Evolutionary conservation across 2,113 vertebrate species (phyloP).

Genomic region (Lonchura striata): DNA sequence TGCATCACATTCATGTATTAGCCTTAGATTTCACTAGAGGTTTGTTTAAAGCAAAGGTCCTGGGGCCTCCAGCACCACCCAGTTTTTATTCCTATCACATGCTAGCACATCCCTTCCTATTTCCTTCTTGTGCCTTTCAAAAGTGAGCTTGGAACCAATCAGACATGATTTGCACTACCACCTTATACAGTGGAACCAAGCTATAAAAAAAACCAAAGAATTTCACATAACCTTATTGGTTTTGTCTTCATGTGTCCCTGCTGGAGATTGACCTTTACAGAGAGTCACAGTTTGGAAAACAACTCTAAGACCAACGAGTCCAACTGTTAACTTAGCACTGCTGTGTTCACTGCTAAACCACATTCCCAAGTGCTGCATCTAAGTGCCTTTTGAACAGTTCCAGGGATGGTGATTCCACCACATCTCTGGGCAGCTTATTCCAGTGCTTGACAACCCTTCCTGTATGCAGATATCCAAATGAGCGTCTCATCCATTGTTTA

Average conservation of each 20-base stretch:
- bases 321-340: not conserved
- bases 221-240: not conserved
- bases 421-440: not conserved
- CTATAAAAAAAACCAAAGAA: not conserved
- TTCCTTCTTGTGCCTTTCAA: not conserved
- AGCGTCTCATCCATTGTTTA: not conserved
- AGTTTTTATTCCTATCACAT: not conserved
- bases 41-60: not conserved
- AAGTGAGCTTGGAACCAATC: not conserved
- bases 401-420: not conserved
- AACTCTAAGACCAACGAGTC: rapidly evolving
- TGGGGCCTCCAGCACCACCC: not conserved
- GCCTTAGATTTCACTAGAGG: not conserved
- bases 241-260: not conserved
- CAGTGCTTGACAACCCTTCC: not conserved
- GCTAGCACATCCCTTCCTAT: not conserved
- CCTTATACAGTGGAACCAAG: not conserved
- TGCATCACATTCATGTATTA: not conserved
- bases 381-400: not conserved
- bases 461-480: not conserved
- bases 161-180: not conserved
- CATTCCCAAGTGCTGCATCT: not conserved
- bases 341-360: not conserved
- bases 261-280: not conserved
- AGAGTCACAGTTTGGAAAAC: not conserved